phyloP scores from a whole-genome alignment of 1,140 invertebrate genomes.

The Brachionus rubens region DNA sequence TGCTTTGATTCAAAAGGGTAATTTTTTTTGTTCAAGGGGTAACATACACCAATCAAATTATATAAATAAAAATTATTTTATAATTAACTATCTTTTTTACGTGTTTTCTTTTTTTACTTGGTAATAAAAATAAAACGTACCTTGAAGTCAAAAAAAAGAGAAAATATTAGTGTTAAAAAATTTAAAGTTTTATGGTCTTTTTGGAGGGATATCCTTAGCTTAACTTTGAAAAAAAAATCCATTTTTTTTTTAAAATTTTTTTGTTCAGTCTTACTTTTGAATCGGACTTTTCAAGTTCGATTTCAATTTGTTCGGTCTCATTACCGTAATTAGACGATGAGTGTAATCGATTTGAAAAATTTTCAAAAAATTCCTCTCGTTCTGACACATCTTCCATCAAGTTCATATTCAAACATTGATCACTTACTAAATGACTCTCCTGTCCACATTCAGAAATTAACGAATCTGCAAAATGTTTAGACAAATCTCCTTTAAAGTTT shows the following conservation, averaged over 20 bases:
- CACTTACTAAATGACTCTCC: neutral
- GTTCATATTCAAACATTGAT: constrained; percentile 19
- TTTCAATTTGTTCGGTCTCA: neutral
- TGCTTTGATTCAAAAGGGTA: no score
- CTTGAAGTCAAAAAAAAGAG: no score
- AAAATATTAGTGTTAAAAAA: no score
- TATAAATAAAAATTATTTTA: no score
- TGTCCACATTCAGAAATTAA: constrained; percentile 1
- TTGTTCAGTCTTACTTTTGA: neutral
- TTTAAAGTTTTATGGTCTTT: no score
- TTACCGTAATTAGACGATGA: constrained; percentile 22
- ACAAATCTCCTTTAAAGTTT: constrained; percentile 3
- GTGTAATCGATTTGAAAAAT: constrained; percentile 34
- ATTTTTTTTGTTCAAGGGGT: no score
- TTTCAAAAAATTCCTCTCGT: constrained; percentile 13
- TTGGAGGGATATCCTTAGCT: no score
- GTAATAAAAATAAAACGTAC: no score
- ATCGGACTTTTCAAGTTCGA: neutral
- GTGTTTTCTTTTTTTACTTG: no score
- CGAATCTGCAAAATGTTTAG: constrained; percentile 22
- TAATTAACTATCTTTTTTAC: no score
- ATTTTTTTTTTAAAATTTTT: neutral
- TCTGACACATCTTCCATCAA: constrained; percentile 19
- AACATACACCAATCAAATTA: no score
- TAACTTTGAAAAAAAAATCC: neutral